phyloP scores from a whole-genome alignment of 1,140 invertebrate species.

The Hyphantria cunea region DNA sequence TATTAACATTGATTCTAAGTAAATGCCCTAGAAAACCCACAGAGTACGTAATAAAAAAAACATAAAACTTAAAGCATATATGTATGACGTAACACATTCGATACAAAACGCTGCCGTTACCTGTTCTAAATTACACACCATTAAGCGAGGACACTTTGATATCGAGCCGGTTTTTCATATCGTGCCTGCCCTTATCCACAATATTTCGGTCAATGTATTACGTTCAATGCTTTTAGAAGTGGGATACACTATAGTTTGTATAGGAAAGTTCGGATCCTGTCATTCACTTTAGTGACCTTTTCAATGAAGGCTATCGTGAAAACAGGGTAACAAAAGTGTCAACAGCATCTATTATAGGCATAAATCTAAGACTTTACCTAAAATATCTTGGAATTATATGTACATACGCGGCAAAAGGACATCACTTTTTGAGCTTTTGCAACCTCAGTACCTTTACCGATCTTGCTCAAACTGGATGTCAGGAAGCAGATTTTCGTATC shows the following conservation, averaged over 20 bases:
- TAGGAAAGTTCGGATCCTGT: not conserved
- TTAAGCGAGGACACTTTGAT: constrained; percentile 13
- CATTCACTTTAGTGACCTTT: not conserved
- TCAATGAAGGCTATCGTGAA: not conserved
- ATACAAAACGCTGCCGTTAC: constrained; percentile 32
- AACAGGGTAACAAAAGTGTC: not conserved
- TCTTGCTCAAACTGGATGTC: no score
- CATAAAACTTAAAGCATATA: constrained; percentile 32
- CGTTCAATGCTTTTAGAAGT: constrained; percentile 10
- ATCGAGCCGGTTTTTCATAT: constrained; percentile 14
- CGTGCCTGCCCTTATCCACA: not conserved
- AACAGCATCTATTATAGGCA: no score
- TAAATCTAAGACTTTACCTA: no score
- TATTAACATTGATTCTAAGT: constrained; percentile 23
- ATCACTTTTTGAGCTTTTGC: no score
- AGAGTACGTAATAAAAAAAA: constrained; percentile 25
- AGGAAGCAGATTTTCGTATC: no score
- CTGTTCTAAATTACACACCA: constrained; percentile 30
- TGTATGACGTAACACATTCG: constrained; percentile 27
- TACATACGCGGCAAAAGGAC: no score
- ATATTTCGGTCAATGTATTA: constrained; percentile 6
- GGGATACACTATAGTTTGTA: not conserved
- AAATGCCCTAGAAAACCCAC: not conserved
- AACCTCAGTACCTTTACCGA: no score
- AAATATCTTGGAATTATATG: no score